Evolutionary conservation across 2,797 vertebrate species (phyloP).

Genomic region (Heliangelus exortis): DNA sequence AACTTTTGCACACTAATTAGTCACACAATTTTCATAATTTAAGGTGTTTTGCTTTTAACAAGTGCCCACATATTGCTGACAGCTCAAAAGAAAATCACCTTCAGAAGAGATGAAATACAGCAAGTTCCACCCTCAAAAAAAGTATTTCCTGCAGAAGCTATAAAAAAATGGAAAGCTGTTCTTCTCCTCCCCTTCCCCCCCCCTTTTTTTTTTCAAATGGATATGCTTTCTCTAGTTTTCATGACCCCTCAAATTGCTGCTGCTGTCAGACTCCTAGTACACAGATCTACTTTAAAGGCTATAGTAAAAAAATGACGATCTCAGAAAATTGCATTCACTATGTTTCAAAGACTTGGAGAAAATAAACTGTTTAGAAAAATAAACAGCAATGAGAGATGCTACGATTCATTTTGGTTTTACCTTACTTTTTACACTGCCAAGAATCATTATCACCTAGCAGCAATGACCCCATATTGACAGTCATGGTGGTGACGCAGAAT

Average conservation of each 20-base stretch:
- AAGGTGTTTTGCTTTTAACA: background rate
- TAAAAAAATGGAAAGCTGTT: constrained; percentile 15
- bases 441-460: background rate
- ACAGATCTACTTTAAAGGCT: background rate
- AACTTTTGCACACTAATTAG: constrained; percentile 39
- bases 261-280: background rate
- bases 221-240: background rate
- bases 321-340: background rate
- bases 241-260: background rate
- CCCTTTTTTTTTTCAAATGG: background rate
- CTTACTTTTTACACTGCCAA: background rate
- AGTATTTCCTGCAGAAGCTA: background rate
- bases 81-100: constrained; percentile 14
- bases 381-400: background rate
- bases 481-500: background rate
- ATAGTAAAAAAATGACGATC: background rate
- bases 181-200: background rate
- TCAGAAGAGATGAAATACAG: background rate
- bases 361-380: background rate
- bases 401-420: background rate
- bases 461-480: background rate
- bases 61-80: background rate
- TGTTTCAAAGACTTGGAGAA: background rate
- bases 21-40: constrained; percentile 16
- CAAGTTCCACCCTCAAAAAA: background rate